Evolutionary conservation across 1,140 invertebrate genomes (phyloP).

Genomic region (Oscheius sp.): DNA sequence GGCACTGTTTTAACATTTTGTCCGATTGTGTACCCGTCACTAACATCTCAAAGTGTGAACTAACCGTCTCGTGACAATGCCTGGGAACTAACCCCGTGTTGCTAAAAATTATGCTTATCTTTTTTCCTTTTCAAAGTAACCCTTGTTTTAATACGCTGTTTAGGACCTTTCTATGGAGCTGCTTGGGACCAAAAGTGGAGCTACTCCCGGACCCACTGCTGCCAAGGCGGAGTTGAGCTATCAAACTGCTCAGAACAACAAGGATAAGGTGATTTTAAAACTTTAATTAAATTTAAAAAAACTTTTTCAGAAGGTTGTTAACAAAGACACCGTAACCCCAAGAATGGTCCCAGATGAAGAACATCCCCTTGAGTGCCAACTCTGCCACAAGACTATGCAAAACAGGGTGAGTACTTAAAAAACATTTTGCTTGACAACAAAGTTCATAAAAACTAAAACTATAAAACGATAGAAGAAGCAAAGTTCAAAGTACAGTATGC

Average conservation of each 20-base stretch:
- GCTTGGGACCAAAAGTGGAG: conserved; percentile 54
- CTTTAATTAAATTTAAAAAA: background rate
- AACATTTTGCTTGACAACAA: background rate
- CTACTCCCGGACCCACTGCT: conserved; percentile 51
- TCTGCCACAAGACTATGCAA: conserved; percentile 54
- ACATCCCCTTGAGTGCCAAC: conserved; percentile 47
- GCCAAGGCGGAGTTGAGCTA: conserved; percentile 44
- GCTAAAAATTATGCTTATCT: no score
- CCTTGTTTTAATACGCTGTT: conserved; percentile 11
- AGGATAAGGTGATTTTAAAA: background rate
- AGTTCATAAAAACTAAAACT: no score
- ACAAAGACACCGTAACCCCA: conserved; percentile 39
- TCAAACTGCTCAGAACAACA: conserved; percentile 39
- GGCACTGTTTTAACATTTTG: conserved; percentile 7
- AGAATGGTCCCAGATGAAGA: conserved; percentile 33
- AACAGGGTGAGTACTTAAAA: conserved; percentile 41
- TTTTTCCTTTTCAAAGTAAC: background rate
- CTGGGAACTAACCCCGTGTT: background rate
- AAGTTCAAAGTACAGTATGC: no score
- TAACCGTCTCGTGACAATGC: background rate
- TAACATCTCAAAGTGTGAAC: background rate
- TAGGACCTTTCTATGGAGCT: conserved; percentile 59
- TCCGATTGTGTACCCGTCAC: conserved; percentile 4
- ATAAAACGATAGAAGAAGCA: no score
- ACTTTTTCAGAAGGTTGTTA: conserved; percentile 32